A percentile compares a stretch with the other conserved stretches of the same genome.
phyloP scores from a whole-genome alignment of 2,888 invertebrate species.

The Cheilosia urbana region DNA sequence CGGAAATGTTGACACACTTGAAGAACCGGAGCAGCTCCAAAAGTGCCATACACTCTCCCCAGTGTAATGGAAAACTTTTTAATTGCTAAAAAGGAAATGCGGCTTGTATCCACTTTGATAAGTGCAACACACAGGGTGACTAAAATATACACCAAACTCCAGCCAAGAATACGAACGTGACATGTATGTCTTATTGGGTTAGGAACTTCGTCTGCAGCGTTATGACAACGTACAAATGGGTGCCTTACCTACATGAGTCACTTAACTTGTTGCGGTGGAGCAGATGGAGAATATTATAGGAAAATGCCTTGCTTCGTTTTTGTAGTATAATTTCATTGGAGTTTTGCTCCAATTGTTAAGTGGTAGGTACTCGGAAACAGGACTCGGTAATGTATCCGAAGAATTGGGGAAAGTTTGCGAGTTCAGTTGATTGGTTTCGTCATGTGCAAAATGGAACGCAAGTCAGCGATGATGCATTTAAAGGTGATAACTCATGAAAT shows the following conservation, averaged over 20 bases:
- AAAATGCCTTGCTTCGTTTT: neutral
- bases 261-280: slow-evolving; percentile 47
- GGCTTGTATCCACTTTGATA: slow-evolving; percentile 37
- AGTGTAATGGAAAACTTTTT: slow-evolving; percentile 60
- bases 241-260: neutral
- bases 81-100: slow-evolving; percentile 66
- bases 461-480: neutral
- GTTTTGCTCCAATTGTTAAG: slow-evolving; percentile 10
- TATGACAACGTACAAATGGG: neutral
- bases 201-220: neutral
- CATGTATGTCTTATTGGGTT: slow-evolving; percentile 48
- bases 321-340: neutral
- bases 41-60: neutral
- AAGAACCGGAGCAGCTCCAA: slow-evolving; percentile 4
- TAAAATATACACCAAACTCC: slow-evolving; percentile 30
- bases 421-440: slow-evolving; percentile 4
- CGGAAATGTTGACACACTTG: slow-evolving; percentile 47
- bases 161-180: slow-evolving; percentile 19
- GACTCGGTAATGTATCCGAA: neutral
- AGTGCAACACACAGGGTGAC: neutral
- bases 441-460: neutral
- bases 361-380: neutral
- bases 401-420: neutral
- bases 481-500: no score
- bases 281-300: neutral